Conservation (phyloP, 2,888 invertebrate genomes). For the Azorinus chamasolen region DNA sequence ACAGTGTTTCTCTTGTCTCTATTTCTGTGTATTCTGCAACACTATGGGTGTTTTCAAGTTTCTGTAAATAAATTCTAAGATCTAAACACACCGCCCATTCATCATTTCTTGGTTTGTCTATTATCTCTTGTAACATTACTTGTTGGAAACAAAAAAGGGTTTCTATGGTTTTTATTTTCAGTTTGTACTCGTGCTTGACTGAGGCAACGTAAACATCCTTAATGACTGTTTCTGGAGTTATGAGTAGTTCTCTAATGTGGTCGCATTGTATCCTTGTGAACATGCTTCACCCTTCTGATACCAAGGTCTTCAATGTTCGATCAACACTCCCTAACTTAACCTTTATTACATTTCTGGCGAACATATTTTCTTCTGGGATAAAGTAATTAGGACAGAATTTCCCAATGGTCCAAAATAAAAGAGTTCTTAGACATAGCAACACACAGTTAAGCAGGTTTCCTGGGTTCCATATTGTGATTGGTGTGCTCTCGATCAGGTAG, state of each 20-base stretch:
- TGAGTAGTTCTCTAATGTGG: neutral
- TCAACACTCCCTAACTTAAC: neutral
- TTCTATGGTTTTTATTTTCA: too few species aligned
- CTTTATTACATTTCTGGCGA: neutral
- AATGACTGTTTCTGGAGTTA: too few species aligned
- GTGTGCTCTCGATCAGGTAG: conserved; percentile 6
- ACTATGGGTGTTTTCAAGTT: too few species aligned
- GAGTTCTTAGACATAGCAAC: neutral
- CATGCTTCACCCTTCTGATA: neutral
- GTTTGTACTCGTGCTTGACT: too few species aligned
- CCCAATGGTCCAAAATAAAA: conserved; percentile 3
- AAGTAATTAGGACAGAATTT: conserved; percentile 25
- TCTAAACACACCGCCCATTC: too few species aligned
- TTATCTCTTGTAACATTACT: too few species aligned
- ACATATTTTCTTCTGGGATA: conserved; percentile 24
- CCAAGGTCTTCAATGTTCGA: neutral
- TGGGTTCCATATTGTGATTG: neutral
- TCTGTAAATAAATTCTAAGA: too few species aligned
- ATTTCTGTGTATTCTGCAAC: too few species aligned
- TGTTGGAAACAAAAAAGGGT: too few species aligned
- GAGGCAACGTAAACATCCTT: too few species aligned
- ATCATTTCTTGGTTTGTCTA: too few species aligned
- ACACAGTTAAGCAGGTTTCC: neutral
- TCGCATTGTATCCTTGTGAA: neutral
- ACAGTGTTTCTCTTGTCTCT: too few species aligned